Base-by-base conservation (phyloP, 2,797 vertebrate genomes). In the Macroramphosus scolopax region DNA sequence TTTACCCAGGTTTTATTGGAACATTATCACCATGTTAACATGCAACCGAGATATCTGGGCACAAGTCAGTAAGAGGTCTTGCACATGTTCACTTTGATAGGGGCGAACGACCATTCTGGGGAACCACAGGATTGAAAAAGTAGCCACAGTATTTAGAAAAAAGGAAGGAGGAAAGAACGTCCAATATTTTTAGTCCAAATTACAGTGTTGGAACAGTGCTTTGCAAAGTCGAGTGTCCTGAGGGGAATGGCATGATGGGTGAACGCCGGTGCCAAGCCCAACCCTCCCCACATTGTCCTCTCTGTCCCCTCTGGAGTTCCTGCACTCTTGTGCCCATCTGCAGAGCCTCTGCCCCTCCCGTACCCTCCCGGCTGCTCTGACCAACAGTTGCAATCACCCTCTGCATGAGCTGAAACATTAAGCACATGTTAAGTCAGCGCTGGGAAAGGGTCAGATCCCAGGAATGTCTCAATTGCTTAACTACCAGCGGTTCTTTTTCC, bases 131-230 rank as follows among this genome's bases (percentile, higher is more conserved):
- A 75, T 82, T 84, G 74, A 74, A 89, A 80, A 89, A 82, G 74
- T 70, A 68, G 71, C 88, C 85, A 73, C 86, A 84, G 78, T 86
- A 86, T 89, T 89, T 86, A 78, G 78, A 82, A 87, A 88, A 89
- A 87, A 81, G 79, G 78, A 88, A 86, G 86, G 84, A 90, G 86
- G 84, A 89, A 91, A 89, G 87, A 90, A 91, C 89, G 87, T 84
- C 77, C 86, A 88, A 90, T 92, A 92, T 92, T 92, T 92, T 91
- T 92, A 92, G 91, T 89, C 78, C 77, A 92, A 92, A 92, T 92
- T 92, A 91, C 87, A 92, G 82, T 67, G 87, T 91, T 91, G 88
- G 84, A 90, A 88, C 87, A 87, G 88, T 86, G 86, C 88, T 85
- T 83, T 87, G 88, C 88, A 86, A 74, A 83, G 87, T 81, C 31